A percentile compares a stretch with the other conserved stretches of the same genome.
phyloP scores from a whole-genome alignment of 1,140 invertebrate genomes.

The Nasonia vitripennis region DNA sequence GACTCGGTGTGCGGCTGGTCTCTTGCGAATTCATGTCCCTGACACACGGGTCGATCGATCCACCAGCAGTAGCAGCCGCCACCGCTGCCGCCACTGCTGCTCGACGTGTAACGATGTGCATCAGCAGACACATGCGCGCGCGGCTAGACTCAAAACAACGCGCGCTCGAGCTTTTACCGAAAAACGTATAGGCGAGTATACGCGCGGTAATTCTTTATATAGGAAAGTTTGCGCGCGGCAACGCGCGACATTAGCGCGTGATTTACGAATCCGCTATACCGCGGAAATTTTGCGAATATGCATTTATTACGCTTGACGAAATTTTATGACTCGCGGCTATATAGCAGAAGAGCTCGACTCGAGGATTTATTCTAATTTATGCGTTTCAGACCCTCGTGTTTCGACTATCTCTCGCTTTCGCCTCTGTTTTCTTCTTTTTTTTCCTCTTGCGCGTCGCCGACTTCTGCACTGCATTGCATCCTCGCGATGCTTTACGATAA shows the following conservation, averaged over 20 bases:
- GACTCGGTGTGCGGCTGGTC: constrained; percentile 29
- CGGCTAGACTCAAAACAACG: constrained; percentile 1
- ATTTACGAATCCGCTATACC: background rate
- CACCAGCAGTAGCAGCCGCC: background rate
- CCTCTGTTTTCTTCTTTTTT: background rate
- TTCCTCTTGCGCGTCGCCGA: too few relatives aligned
- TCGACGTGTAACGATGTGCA: background rate
- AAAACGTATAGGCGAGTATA: background rate
- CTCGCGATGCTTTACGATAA: too few relatives aligned
- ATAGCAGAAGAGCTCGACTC: background rate
- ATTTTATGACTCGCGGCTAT: constrained; percentile 14
- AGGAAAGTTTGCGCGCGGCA: background rate
- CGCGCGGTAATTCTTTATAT: background rate
- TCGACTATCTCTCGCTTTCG: background rate
- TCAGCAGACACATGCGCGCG: background rate
- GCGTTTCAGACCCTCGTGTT: background rate
- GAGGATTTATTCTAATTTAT: constrained; percentile 19
- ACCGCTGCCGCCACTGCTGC: background rate
- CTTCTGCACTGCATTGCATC: background rate
- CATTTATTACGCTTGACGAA: constrained; percentile 10
- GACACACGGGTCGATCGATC: constrained; percentile 43
- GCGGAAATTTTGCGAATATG: background rate
- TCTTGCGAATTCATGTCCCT: constrained; percentile 49
- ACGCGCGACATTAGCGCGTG: background rate
- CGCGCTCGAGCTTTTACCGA: background rate